Percentiles rank a stretch among this genome's conserved stretches.
Conservation (phyloP, 2,888 invertebrate genomes). For the Pilophorus perplexus region DNA sequence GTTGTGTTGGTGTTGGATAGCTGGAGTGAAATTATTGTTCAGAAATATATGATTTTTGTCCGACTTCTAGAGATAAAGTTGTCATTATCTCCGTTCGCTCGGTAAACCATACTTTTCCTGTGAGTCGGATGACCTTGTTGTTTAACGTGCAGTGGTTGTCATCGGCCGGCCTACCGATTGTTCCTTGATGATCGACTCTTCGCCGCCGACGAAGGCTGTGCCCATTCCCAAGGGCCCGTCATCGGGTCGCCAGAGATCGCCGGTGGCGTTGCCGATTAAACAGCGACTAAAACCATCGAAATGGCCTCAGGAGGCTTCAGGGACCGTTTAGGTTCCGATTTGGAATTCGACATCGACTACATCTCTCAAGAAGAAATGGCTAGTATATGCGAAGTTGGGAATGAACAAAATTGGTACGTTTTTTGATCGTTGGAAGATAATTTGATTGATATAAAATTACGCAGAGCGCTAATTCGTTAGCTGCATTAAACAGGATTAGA, state of each 20-base stretch:
- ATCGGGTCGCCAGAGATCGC: neutral
- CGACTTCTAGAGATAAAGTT: no score
- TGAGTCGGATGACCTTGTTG: no score
- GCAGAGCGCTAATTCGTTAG: no score
- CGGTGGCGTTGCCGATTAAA: no score
- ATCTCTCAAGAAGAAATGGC: conserved; percentile 15
- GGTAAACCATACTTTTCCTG: no score
- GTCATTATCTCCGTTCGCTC: no score
- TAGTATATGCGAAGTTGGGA: conserved; percentile 16
- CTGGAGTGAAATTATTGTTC: no score
- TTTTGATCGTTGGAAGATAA: neutral
- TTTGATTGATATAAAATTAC: neutral
- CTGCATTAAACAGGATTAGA: no score
- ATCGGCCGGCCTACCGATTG: no score
- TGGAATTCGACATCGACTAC: conserved; percentile 11
- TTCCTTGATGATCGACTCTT: neutral
- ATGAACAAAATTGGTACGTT: conserved; percentile 34
- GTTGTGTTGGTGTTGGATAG: no score
- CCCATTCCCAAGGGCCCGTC: neutral
- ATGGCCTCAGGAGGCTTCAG: conserved; percentile 19
- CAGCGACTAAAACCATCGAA: neutral
- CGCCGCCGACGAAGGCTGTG: neutral
- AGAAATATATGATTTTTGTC: no score
- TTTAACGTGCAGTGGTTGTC: no score
- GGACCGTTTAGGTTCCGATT: neutral